phyloP scores from a whole-genome alignment of 2,113 vertebrate species.

The Lampris incognitus region DNA sequence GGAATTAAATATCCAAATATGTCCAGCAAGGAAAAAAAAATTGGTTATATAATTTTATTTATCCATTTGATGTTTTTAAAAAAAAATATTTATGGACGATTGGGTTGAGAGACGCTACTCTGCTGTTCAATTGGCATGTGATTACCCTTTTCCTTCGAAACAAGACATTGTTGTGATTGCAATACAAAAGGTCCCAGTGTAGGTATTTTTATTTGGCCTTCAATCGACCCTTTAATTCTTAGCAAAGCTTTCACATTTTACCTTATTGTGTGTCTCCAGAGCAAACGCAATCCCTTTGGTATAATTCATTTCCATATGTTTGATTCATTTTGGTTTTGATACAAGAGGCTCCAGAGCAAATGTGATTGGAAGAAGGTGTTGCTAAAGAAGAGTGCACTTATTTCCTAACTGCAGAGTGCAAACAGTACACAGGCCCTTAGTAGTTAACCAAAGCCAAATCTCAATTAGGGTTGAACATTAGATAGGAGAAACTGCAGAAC shows the following conservation, averaged over 20 bases:
- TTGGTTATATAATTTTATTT: slow-evolving; percentile 77
- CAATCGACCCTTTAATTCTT: slow-evolving; percentile 52
- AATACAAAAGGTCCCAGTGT: slow-evolving; percentile 65
- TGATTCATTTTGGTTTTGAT: slow-evolving; percentile 51
- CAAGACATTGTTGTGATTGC: slow-evolving; percentile 65
- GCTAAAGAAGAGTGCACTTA: slow-evolving; percentile 91
- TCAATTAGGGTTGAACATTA: slow-evolving; percentile 73
- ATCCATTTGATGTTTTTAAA: slow-evolving; percentile 70
- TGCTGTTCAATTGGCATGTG: slow-evolving; percentile 75
- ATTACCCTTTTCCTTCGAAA: slow-evolving; percentile 63
- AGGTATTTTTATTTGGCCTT: slow-evolving; percentile 53
- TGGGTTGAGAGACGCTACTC: slow-evolving; percentile 76
- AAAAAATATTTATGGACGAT: slow-evolving; percentile 73
- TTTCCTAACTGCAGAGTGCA: slow-evolving; percentile 80
- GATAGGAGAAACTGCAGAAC: slow-evolving; percentile 83
- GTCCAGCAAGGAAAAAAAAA: slow-evolving; percentile 74
- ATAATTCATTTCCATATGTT: slow-evolving; percentile 59
- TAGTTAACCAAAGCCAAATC: slow-evolving; percentile 95
- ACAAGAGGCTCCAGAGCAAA: slow-evolving; percentile 71
- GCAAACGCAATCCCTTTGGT: slow-evolving; percentile 52
- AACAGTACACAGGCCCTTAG: slow-evolving; percentile 85
- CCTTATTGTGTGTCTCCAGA: slow-evolving; percentile 40
- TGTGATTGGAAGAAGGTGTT: slow-evolving; percentile 73
- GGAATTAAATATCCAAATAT: slow-evolving; percentile 79
- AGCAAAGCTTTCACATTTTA: slow-evolving; percentile 63